These are phyloP conservation scores for Melangyna quadrimaculata DNA, from an alignment of 2,888 invertebrate species.

Conservation along the genomic window DNA sequence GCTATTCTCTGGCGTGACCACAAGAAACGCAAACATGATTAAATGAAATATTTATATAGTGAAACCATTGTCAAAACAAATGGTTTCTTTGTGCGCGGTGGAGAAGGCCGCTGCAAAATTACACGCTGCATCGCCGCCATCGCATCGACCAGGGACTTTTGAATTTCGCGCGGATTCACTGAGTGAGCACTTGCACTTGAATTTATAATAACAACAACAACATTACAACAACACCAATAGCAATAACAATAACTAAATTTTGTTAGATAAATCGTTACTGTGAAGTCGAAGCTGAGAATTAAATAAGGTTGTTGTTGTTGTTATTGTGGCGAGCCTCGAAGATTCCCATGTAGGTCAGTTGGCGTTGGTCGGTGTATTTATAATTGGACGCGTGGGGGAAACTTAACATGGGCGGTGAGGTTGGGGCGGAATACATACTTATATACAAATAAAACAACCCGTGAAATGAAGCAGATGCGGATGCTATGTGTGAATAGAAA, in stretches of 20 bases:
- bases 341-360: constrained; percentile 57
- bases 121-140: background rate
- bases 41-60: constrained; percentile 42
- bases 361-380: background rate
- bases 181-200: constrained; percentile 30
- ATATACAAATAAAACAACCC: background rate
- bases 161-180: constrained; percentile 17
- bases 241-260: background rate
- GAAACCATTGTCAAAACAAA: constrained; percentile 52
- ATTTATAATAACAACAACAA: background rate
- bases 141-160: background rate
- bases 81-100: constrained; percentile 5
- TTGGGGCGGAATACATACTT: constrained; percentile 34
- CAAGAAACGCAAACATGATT: constrained; percentile 22
- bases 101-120: constrained; percentile 39
- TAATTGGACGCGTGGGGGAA: constrained; percentile 49
- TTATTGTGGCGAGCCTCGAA: background rate
- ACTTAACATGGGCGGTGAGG: constrained; percentile 26
- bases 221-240: background rate
- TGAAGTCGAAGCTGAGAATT: constrained; percentile 22
- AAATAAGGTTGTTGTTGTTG: background rate
- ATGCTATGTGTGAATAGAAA: constrained; percentile 35
- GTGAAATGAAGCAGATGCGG: background rate
- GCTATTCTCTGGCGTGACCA: constrained; percentile 52
- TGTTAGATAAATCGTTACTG: background rate